A percentile compares a stretch with the other conserved stretches of the same genome.
These are phyloP conservation scores for Phymatocera aterrima DNA, from an alignment of 2,888 invertebrate genomes.

Conservation along the genomic window DNA sequence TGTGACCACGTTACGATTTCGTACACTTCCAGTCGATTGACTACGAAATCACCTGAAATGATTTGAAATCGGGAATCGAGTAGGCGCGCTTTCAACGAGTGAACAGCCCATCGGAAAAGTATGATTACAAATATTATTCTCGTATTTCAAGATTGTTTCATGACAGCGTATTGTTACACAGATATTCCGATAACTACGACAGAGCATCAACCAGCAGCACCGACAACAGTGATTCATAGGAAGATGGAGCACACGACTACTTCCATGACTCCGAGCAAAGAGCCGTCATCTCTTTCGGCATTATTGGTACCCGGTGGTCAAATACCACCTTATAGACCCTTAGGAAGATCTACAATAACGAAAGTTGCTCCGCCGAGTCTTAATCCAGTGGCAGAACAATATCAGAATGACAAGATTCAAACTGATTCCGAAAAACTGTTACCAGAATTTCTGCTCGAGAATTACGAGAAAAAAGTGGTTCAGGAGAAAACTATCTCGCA, in stretches of 20 bases:
- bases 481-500: slow-evolving; percentile 38
- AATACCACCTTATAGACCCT: slow-evolving; percentile 73
- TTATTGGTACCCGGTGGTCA: slow-evolving; percentile 80
- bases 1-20: no score
- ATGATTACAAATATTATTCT: not conserved
- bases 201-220: not conserved
- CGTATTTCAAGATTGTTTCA: not conserved
- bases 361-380: slow-evolving; percentile 77
- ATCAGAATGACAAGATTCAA: slow-evolving; percentile 27
- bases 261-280: slow-evolving; percentile 70
- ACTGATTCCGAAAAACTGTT: slow-evolving; percentile 15
- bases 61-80: no score
- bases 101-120: no score
- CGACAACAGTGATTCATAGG: slow-evolving; percentile 10
- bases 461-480: not conserved
- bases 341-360: slow-evolving; percentile 79
- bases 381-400: slow-evolving; percentile 52
- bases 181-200: slow-evolving; percentile 28
- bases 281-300: slow-evolving; percentile 78
- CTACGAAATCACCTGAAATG: no score
- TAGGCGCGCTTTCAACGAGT: no score
- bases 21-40: no score
- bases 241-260: slow-evolving; percentile 48
- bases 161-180: not conserved
- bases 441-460: slow-evolving; percentile 7